Base-by-base conservation (phyloP, 1,140 invertebrate genomes). In the Drosophila murphyi region DNA sequence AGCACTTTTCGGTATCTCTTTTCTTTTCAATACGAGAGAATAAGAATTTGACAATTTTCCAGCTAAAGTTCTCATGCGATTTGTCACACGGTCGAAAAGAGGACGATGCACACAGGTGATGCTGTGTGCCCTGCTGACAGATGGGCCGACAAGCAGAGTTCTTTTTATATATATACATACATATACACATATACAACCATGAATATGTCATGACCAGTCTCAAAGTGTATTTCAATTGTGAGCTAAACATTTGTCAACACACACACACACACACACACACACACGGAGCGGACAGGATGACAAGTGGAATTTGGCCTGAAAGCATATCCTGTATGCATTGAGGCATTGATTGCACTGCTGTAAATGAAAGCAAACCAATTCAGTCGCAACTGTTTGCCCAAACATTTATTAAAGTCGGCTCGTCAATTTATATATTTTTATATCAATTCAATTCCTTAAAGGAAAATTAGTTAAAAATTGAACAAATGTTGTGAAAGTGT, bases 261-360 rank as follows among this genome's bases (percentile, higher is more conserved):
- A 47, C 2, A 34, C 34, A 20, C 20, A 20, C 20, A 20, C 20
- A 20, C 20, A 20, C 20, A 20, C 34, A 37, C 41, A n/a, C 34
- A 47, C 2, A 34, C 34, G 39, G 35, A 52, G 20, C 54, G 60
- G 65, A 71, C 72, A 79, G 60, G 76, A 80, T 87, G 83, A 87
- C 83, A 87, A 87, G 83, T 87, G 80, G 62, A 87, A 87, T 88
- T 88, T 74, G 63, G 6, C 54, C 68, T 80, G 72, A 88, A 87
- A 89, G 76, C 85, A 71, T 77, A 88, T 87, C 83, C 83, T 87
- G 83, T 87, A 59, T 34, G 43, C 7, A 6, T 65, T 6, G 6
- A 37, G 28, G 5, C 39, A 57, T 12, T 60, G 56, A 39, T 10
- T 56, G 29, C 52, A 37, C 35, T 31, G 12, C 37, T 45, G 35